Base-by-base conservation (phyloP, 64 coral and sea anemone species). In the Cladopsammia gracilis region DNA sequence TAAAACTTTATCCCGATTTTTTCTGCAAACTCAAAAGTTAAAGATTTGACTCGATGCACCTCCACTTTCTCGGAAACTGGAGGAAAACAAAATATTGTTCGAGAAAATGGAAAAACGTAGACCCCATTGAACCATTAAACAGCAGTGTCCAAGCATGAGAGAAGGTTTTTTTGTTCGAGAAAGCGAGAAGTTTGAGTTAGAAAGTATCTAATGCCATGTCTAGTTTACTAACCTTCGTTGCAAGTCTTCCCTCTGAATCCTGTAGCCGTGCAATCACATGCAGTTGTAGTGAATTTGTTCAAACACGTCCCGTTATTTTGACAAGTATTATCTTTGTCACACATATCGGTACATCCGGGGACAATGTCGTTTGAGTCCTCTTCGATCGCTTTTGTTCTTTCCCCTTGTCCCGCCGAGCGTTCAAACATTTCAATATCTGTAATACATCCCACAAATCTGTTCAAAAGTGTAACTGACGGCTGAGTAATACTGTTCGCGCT, bases 281-380 rank as follows among this genome's bases (percentile, higher is more conserved):
- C 62, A 84, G 34, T 84, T 84, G 80, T 68, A 12, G 10, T 67
- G 61, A 84, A 84, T 84, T 34, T 68, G 62, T 84, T 84, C 18
- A 84, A 64, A 68, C 80, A 84, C 20, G 26, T 66, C 44, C 61
- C 80, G 22, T 68, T 68, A 68, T 68, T 84, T 3, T 50, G 60
- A 14, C 80, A 84, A 1, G 14, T 23, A 24, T 84, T 84, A 47
- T 84, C 46, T 24, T 48, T 68, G 4, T 84, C 61, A 14, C 80
- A 84, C 80, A 49, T 67, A 23, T 84, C 45, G 24, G 20, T 68
- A 47, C 80, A 84, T 7, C 62, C 80, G 18, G 80, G 18, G 25
- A 15, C 45, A 7, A 84, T 50, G 49, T 26, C 62, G 64, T 84
- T 64, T n/a, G 62, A 43, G 45, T 67, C 6, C 22, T 84, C 61